These are phyloP conservation scores for Lophotis ruficrista DNA, from an alignment of 2,113 vertebrate genomes.

Conservation along the genomic window DNA sequence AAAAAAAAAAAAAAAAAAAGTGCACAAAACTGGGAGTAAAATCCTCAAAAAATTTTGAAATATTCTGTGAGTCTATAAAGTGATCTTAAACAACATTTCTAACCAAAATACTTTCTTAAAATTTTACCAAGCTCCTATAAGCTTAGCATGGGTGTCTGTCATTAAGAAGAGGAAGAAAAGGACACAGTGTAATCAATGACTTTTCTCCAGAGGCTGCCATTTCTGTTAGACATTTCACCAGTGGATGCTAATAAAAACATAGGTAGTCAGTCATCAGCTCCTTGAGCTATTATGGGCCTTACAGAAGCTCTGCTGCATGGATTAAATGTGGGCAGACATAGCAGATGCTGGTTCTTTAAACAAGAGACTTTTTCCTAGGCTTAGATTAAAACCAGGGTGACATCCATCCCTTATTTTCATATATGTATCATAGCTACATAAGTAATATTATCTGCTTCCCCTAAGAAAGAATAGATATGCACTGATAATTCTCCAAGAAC, in stretches of 20 bases:
- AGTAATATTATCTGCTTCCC: not conserved
- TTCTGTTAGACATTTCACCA: not conserved
- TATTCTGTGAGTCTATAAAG: not conserved
- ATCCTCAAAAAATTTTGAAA: rapidly evolving
- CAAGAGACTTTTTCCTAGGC: not conserved
- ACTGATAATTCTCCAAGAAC: not conserved
- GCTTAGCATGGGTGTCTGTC: not conserved
- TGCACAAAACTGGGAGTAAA: not conserved
- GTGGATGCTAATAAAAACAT: not conserved
- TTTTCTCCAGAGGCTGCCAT: not conserved
- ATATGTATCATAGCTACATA: not conserved
- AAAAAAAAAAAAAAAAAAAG: not conserved
- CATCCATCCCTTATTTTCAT: not conserved
- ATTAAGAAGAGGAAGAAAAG: not conserved
- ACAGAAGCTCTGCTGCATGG: not conserved
- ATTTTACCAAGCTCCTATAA: not conserved
- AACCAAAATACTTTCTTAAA: not conserved
- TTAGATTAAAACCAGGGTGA: not conserved
- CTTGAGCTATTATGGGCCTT: too few relatives aligned
- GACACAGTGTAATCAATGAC: not conserved
- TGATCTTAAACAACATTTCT: not conserved
- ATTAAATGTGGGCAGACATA: not conserved
- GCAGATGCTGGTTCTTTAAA: not conserved
- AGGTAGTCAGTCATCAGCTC: rapidly evolving
- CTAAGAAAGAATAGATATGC: not conserved